Evolutionary conservation across 2,888 invertebrate genomes (phyloP).

Genomic region (Hirtodrosophila confusa): DNA sequence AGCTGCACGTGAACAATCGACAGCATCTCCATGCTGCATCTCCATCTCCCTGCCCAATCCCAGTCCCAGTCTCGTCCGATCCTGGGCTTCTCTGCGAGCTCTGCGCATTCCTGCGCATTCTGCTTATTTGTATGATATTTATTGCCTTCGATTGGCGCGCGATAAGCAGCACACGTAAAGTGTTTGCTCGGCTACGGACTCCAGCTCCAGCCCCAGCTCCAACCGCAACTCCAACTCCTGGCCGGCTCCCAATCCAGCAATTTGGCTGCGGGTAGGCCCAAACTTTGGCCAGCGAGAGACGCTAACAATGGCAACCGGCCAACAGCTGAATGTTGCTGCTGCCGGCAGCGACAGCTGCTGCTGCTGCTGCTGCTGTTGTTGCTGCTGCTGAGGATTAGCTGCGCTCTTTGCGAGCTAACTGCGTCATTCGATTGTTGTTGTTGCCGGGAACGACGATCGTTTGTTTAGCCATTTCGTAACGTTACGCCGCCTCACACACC

Average conservation of each 20-base stretch:
- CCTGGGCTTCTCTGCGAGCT: constrained; percentile 11
- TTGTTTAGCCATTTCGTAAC: constrained; percentile 79
- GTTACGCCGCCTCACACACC: constrained; percentile 64
- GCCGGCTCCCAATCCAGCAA: constrained; percentile 18
- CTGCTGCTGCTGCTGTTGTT: constrained; percentile 39
- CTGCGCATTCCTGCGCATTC: constrained; percentile 83
- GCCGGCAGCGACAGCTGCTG: constrained; percentile 44
- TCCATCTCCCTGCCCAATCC: constrained; percentile 12
- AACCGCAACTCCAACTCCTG: constrained; percentile 22
- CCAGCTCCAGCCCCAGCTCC: neutral
- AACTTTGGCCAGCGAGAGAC: constrained; percentile 18
- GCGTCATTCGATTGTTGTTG: constrained; percentile 63
- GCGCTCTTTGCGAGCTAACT: constrained; percentile 26
- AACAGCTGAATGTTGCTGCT: constrained; percentile 32
- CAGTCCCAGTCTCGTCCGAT: neutral
- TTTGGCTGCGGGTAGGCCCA: constrained; percentile 20
- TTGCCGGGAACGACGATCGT: constrained; percentile 60
- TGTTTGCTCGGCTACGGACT: constrained; percentile 59
- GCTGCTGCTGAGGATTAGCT: constrained; percentile 58
- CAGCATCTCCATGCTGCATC: constrained; percentile 42
- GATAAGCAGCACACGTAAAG: constrained; percentile 84
- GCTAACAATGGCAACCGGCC: constrained; percentile 68
- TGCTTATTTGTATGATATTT: constrained; percentile 85
- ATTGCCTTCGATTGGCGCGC: constrained; percentile 84
- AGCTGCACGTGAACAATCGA: constrained; percentile 77